Percentiles rank a stretch among this genome's conserved stretches.
Conservation (phyloP, 2,888 invertebrate genomes). For the Tridacna gigas region DNA sequence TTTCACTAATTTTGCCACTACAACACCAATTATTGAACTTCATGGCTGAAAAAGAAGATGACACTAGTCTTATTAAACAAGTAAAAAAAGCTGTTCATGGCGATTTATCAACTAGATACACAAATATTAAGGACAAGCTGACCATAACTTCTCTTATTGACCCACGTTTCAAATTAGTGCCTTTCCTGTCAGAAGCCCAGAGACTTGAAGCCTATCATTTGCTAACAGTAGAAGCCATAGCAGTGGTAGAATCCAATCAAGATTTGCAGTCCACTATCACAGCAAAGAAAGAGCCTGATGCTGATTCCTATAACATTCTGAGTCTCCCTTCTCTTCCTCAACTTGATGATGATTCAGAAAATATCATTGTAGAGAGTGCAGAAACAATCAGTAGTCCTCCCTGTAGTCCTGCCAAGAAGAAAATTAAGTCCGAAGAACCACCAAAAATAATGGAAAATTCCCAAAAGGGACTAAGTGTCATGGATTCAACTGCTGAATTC, state of each 20-base stretch:
- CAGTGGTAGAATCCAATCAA: not conserved
- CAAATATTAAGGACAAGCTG: slow-evolving; percentile 20
- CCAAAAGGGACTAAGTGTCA: not conserved
- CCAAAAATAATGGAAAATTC: not conserved
- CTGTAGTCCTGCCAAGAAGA: not conserved
- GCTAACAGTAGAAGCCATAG: slow-evolving; percentile 20
- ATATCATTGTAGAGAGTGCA: not conserved
- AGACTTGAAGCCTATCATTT: slow-evolving; percentile 8
- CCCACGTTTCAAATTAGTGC: slow-evolving; percentile 42
- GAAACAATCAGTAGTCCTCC: too few species aligned
- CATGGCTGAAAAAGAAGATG: slow-evolving; percentile 10
- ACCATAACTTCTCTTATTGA: slow-evolving; percentile 23
- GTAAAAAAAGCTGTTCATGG: slow-evolving; percentile 15
- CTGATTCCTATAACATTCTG: not conserved
- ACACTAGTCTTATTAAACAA: slow-evolving; percentile 9
- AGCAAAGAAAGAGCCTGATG: not conserved
- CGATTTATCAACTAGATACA: slow-evolving; percentile 29
- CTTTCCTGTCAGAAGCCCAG: slow-evolving; percentile 29
- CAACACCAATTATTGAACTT: slow-evolving; percentile 10
- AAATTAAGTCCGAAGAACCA: slow-evolving; percentile 10
- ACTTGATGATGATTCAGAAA: not conserved
- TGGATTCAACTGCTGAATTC: too few species aligned
- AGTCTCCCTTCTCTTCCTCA: too few species aligned
- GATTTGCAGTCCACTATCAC: not conserved
- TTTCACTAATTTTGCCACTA: slow-evolving; percentile 44